Evolutionary conservation across 1,140 invertebrate species (phyloP).

Genomic region (Drosophila aff.): DNA sequence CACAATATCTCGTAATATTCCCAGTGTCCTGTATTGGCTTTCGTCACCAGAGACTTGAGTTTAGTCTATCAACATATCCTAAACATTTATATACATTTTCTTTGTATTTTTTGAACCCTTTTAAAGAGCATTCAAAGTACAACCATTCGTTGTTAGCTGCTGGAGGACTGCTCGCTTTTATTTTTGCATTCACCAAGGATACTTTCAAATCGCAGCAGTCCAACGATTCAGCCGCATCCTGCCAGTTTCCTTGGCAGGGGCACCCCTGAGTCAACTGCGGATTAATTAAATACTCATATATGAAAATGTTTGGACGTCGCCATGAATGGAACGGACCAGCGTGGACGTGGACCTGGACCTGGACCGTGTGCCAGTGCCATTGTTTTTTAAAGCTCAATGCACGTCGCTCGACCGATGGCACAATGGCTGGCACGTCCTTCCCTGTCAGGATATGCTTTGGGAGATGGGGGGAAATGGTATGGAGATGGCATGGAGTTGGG

Average conservation of each 20-base stretch:
- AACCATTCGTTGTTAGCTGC: background rate
- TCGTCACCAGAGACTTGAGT: too few species aligned
- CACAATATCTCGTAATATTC: too few species aligned
- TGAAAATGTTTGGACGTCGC: constrained; percentile 64
- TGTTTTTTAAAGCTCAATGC: constrained; percentile 73
- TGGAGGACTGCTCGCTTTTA: constrained; percentile 2
- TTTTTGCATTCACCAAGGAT: constrained; percentile 37
- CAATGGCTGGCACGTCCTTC: constrained; percentile 47
- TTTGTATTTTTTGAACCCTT: background rate
- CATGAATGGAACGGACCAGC: constrained; percentile 37
- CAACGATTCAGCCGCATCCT: constrained; percentile 42
- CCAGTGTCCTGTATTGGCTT: too few species aligned
- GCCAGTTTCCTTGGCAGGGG: constrained; percentile 7
- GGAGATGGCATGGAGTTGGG: background rate
- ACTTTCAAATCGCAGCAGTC: constrained; percentile 26
- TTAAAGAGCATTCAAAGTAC: background rate
- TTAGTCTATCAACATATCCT: too few species aligned
- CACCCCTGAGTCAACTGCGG: constrained; percentile 75
- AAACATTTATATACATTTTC: background rate
- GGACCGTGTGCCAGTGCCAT: constrained; percentile 60
- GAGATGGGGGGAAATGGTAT: background rate
- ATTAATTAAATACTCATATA: constrained; percentile 83
- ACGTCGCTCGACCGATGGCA: constrained; percentile 35
- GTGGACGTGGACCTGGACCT: background rate
- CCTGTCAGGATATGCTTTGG: background rate